Conservation (phyloP, 2,113 vertebrate genomes). For the Typhlomys cinereus region DNA sequence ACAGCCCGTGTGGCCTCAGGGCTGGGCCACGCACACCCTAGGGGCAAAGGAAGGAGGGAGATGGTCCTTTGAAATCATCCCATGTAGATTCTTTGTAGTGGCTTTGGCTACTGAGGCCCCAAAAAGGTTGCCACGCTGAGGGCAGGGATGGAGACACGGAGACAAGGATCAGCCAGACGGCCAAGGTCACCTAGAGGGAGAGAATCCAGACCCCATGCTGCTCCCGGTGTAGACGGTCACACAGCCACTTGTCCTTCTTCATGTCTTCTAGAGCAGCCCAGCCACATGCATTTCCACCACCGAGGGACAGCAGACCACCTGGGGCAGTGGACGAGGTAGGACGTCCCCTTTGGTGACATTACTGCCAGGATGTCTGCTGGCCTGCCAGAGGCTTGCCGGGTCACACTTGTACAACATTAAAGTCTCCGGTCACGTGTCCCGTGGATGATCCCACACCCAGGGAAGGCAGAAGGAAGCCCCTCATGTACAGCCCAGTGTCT, state of each 20-base stretch:
- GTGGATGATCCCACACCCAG: slow-evolving; percentile 64
- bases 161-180: not conserved
- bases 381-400: slow-evolving; percentile 73
- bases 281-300: not conserved
- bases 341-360: not conserved
- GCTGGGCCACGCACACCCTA: not conserved
- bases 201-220: not conserved
- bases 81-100: not conserved
- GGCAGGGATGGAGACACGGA: not conserved
- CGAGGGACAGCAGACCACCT: not conserved
- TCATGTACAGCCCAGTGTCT: slow-evolving; percentile 73
- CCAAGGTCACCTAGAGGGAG: not conserved
- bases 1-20: fast-evolving
- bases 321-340: slow-evolving; percentile 54
- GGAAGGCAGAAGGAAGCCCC: slow-evolving; percentile 37
- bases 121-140: not conserved
- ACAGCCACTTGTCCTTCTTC: not conserved
- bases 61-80: not conserved
- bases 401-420: slow-evolving; percentile 74
- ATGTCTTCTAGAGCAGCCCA: not conserved
- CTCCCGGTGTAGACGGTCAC: not conserved
- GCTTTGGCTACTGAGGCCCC: not conserved
- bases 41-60: not conserved
- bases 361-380: not conserved
- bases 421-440: slow-evolving; percentile 68